A percentile compares a stretch with the other conserved stretches of the same genome.
Conservation (phyloP, 2,888 invertebrate genomes). For the Tetramorium bicarinatum region DNA sequence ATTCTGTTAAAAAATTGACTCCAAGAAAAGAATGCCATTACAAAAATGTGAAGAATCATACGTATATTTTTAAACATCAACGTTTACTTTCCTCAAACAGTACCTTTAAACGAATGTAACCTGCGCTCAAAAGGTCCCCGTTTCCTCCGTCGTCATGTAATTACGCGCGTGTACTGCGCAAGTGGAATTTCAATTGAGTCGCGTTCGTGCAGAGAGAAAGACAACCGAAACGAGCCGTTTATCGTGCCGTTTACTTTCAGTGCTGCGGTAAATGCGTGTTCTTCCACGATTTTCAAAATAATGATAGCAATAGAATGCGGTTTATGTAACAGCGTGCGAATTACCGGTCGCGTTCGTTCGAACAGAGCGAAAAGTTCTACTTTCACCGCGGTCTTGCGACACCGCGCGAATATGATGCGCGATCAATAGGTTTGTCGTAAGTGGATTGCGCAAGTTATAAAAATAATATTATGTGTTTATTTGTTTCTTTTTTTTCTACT, state of each 20-base stretch:
- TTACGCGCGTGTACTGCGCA: constrained; percentile 65
- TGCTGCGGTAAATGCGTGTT: neutral
- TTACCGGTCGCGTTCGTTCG: constrained; percentile 16
- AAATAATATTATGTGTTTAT: neutral
- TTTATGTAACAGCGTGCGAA: constrained; percentile 19
- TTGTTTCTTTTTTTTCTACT: neutral
- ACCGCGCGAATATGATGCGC: constrained; percentile 6
- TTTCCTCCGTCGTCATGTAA: constrained; percentile 66
- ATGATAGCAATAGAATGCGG: neutral
- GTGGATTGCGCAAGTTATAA: neutral
- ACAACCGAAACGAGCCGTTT: constrained; percentile 35
- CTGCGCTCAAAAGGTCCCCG: constrained; percentile 50
- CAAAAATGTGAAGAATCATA: neutral
- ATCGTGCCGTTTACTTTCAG: constrained; percentile 29
- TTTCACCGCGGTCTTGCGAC: constrained; percentile 38
- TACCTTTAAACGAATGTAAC: constrained; percentile 56
- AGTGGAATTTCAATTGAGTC: constrained; percentile 66
- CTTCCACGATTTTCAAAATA: constrained; percentile 6
- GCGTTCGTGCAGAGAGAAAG: constrained; percentile 18
- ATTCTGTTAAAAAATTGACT: neutral
- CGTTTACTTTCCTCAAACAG: constrained; percentile 35
- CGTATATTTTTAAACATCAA: neutral
- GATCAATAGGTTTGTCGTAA: neutral
- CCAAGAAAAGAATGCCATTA: neutral
- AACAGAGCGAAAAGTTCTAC: constrained; percentile 43